Evolutionary conservation across 2,888 invertebrate genomes (phyloP), one percentile per base, ranked within the genome.

Genomic region (Clistopyga incitator): DNA sequence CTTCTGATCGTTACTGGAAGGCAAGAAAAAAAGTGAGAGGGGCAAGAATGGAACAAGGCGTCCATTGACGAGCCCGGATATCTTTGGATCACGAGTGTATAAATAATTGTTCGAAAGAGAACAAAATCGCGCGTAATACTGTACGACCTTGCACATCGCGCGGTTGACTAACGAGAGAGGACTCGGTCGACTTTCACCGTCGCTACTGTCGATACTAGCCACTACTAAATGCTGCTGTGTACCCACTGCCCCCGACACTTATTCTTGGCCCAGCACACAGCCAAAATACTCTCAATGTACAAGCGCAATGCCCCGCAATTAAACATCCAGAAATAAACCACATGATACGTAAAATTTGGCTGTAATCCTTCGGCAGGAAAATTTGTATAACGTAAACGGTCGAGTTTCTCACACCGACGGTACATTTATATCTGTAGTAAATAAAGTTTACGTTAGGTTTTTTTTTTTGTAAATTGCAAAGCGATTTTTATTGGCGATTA

Each of bases 151-250:
- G 80, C 59, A 68, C 50, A 68, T 75, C 15, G 47, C 54, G 42
- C 54, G 78, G 45, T n/a, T 67, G 61, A 50, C 68, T 68, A 20
- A 25, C 45, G 20, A 38, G 34, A 38, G 50, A 67, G 47, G 38
- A 54, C 72, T 72, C 78, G 29, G 0, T 34, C 20, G 50, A 80
- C 80, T 80, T 80, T 80, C 80, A 75, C 75, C 80, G 74, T 38
- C 11, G 47, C 25, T 10, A 38, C 38, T 34, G 20, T 15, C 59
- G 74, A 47, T 61, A 54, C 2, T 18, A 45, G 42, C 59, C 15
- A 50, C 67, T 23, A 15, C 25, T 54, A n/a, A 42, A 34, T 50
- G 25, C 70, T 47, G 47, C 56, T 38, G 10, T 38, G 38, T 38
- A 38, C 10, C 10, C 38, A 38, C 38, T 38, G 38, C 38, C 38